Evolutionary conservation across 2,113 vertebrate genomes (phyloP).

Genomic region (Axis porcinus): DNA sequence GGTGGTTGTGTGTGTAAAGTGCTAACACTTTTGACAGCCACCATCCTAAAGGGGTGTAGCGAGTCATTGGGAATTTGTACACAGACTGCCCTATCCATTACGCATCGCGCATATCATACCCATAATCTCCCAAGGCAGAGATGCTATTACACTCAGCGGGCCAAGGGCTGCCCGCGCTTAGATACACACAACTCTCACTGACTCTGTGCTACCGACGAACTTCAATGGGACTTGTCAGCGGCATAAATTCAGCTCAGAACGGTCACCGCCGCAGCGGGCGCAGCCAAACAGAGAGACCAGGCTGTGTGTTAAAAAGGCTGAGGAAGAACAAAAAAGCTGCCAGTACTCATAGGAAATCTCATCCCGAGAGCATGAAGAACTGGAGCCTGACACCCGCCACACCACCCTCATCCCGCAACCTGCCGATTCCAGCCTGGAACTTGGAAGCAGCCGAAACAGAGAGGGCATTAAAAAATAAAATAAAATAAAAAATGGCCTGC

Average conservation of each 20-base stretch:
- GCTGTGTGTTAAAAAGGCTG: constrained; percentile 38
- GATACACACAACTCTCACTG: not conserved
- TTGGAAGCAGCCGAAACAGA: not conserved
- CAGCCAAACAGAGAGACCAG: constrained; percentile 34
- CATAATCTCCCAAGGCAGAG: constrained; percentile 60
- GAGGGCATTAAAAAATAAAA: not conserved
- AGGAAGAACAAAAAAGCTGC: constrained; percentile 56
- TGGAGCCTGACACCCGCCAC: not conserved
- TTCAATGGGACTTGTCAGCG: not conserved
- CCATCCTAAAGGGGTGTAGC: constrained; percentile 55
- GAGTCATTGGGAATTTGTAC: constrained; percentile 61
- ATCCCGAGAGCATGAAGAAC: constrained; percentile 21
- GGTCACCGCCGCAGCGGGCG: constrained; percentile 3
- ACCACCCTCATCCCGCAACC: not conserved
- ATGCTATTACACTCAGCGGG: constrained; percentile 52
- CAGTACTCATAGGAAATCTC: constrained; percentile 49
- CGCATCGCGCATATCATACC: constrained; percentile 9
- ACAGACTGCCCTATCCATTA: constrained; percentile 63
- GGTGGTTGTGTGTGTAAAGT: not conserved
- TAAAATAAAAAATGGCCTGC: not conserved
- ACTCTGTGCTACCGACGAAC: not conserved
- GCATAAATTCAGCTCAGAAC: not conserved
- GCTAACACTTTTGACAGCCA: constrained; percentile 62
- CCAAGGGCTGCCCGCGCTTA: not conserved
- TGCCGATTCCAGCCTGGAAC: not conserved